Base-by-base conservation (phyloP, 2,113 vertebrate species). In the Nettapus auritus region DNA sequence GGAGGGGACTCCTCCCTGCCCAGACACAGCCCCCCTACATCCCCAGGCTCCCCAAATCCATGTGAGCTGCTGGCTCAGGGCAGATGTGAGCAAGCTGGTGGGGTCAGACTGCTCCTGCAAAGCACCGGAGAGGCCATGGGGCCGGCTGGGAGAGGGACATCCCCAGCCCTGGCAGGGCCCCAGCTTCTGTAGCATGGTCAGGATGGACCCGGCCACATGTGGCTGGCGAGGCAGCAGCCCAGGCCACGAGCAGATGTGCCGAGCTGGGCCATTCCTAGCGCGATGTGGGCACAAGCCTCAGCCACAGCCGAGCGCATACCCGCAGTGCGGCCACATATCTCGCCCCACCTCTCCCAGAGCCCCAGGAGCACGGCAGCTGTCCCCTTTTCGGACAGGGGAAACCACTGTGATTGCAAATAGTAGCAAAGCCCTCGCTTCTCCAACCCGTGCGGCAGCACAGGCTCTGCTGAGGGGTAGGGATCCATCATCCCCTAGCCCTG, bases 301-400 rank as follows among this genome's bases (percentile, higher is more conserved):
- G 38, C 28, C 53, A 15, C 33, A 50, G 48, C 76, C 13, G 13
- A 88, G 60, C 1, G 3, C 34, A 59, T 21, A 67, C 22, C 36
- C 19, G 0, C 22, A 55, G 46, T 1, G 1, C 1, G 8, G 40
- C 23, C 8, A 13, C 23, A 25, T 52, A 52, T 26, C 36, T 80
- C 20, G 53, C 25, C 11, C 23, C 19, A 25, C 31, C 7, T 55
- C 56, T 86, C 42, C 36, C 34, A 2, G 12, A 55, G 3, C 22
- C 59, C 4, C 69, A 3, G 16, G 36, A 29, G 62, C 25, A 64
- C 26, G 3, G 12, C 25, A 64, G 26, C 36, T 13, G 8, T 29
- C 63, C 29, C 63, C 14, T 13, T 52, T 71, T 71, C 7, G 19
- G 52, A 38, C 18, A 20, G 8, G 48, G 11, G 34, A 53, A 53